Conservation (phyloP, 2,888 invertebrate genomes). For the Oligia strigilis region DNA sequence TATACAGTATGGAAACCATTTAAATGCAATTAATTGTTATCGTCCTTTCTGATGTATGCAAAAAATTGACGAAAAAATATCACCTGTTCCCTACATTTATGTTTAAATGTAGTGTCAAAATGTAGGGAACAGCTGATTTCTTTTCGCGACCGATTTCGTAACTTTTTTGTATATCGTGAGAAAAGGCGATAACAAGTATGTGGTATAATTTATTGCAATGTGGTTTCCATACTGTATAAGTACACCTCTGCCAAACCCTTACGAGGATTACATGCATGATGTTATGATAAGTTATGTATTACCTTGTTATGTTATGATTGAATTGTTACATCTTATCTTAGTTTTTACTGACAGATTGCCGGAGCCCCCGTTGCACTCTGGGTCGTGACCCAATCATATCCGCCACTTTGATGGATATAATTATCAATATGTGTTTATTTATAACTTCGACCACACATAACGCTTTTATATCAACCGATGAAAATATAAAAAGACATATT, state of each 20-base stretch:
- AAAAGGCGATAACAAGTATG: no score
- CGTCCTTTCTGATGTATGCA: no score
- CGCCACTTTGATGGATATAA: slow-evolving; percentile 1
- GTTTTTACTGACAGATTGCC: slow-evolving; percentile 17
- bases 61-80: no score
- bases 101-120: no score
- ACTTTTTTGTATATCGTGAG: no score
- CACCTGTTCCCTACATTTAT: no score
- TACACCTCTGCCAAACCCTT: neutral
- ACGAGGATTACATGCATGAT: neutral
- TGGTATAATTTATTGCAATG: no score
- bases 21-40: neutral
- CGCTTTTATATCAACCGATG: neutral
- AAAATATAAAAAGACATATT: neutral
- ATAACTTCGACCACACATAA: slow-evolving; percentile 39
- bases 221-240: neutral
- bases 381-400: slow-evolving; percentile 31
- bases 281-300: neutral
- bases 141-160: no score
- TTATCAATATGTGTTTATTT: slow-evolving; percentile 1
- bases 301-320: neutral
- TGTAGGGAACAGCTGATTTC: no score
- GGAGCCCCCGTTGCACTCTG: slow-evolving; percentile 4
- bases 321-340: slow-evolving; percentile 10
- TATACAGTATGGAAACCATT: no score